Base-by-base conservation (phyloP, 2,113 vertebrate genomes). In the Dromaius novaehollandiae region DNA sequence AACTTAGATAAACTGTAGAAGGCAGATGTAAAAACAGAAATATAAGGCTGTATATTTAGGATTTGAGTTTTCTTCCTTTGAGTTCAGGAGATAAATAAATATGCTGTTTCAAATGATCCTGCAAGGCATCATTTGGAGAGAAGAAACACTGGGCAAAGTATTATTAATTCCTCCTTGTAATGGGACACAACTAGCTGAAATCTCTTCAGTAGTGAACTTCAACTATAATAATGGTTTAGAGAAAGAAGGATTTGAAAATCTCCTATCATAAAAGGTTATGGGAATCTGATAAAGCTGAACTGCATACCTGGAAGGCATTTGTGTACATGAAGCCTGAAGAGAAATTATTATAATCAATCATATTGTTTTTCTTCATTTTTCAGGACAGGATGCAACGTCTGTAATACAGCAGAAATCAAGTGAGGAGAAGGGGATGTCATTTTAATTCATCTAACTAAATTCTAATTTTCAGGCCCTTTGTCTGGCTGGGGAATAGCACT, bases 361-460 rank as follows among this genome's bases (percentile, higher is more conserved):
- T 26, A 71, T 91, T 95, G 82, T 95, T 92, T 92, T 60, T 77
- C 44, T 71, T 95, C 15, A 4, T 42, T 21, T 91, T 96, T 94
- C 85, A 76, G 79, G 86, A 51, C 50, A 36, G 53, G 46, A 36
- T 42, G 8, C 53, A 42, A 28, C 65, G 36, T 90, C 73, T 69
- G 22, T 55, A 73, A 63, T 11, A 19, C 36, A 55, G 50, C 30
- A 50, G 77, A 80, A 89, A 63, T 80, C 50, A 88, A 81, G 69
- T 32, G 79, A 84, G 60, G 69, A 94, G 82, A 90, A 93, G 91
- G 42, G 55, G 63, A 68, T 88, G 82, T 88, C 94, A 79, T 79
- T 83, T 90, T 94, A 96, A 95, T 94, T 96, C 79, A 93, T 94
- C 89, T 88, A 88, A 91, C 76, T 78, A 94, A 91, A 96, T 86